phyloP scores from a whole-genome alignment of 2,888 invertebrate species.

The Nomada lathburiana region DNA sequence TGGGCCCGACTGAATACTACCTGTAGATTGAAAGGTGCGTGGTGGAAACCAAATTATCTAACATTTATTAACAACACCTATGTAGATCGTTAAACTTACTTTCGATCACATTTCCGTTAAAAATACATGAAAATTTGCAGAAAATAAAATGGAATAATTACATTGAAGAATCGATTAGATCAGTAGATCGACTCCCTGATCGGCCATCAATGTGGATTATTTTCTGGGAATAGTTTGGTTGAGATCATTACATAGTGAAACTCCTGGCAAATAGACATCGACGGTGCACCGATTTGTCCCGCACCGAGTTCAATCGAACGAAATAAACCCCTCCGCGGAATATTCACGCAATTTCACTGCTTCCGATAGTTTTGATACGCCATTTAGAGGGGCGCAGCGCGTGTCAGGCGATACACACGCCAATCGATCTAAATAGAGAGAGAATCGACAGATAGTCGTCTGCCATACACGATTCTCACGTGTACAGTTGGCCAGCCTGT shows the following conservation, averaged over 20 bases:
- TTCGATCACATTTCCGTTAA: no score
- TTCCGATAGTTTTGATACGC: slow-evolving; percentile 48
- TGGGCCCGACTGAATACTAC: no score
- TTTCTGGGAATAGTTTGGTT: no score
- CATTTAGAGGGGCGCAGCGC: slow-evolving; percentile 20
- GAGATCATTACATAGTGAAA: background rate
- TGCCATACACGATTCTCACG: slow-evolving; percentile 12
- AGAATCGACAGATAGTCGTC: background rate
- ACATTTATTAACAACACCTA: no score
- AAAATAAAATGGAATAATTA: no score
- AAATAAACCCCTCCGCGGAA: slow-evolving; percentile 31
- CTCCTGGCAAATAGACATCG: slow-evolving; percentile 18
- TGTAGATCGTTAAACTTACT: no score
- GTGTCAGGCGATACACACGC: slow-evolving; percentile 12
- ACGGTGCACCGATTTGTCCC: background rate
- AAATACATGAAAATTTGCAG: no score
- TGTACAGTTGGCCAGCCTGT: slow-evolving; percentile 41
- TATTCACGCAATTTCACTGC: slow-evolving; percentile 49
- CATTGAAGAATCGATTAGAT: no score
- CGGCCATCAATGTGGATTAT: no score
- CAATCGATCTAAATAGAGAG: background rate
- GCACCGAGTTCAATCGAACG: slow-evolving; percentile 10
- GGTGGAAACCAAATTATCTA: no score
- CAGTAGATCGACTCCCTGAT: no score
- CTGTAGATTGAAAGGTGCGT: no score